phyloP scores from a whole-genome alignment of 2,113 vertebrate species.

The Prionailurus viverrinus region DNA sequence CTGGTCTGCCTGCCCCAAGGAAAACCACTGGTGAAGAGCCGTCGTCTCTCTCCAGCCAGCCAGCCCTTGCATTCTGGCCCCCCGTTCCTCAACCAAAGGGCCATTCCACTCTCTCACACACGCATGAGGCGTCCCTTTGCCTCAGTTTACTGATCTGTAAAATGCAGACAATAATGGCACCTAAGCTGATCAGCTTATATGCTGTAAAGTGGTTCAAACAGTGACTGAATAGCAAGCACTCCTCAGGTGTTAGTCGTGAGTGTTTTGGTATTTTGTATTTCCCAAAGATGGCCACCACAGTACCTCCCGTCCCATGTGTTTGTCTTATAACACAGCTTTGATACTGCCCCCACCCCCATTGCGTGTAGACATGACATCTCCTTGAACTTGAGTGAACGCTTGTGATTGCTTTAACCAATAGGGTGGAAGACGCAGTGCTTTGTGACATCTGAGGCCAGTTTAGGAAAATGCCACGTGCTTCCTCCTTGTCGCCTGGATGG shows the following conservation, averaged over 20 bases:
- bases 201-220: too few species aligned
- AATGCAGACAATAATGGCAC: background rate
- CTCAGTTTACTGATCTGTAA: background rate
- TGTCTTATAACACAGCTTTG: background rate
- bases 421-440: background rate
- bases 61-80: background rate
- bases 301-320: too few species aligned
- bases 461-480: fast-evolving
- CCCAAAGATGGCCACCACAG: background rate
- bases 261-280: background rate
- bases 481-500: background rate
- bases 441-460: background rate
- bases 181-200: background rate
- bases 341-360: background rate
- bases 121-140: background rate
- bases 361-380: background rate
- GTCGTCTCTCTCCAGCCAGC: background rate
- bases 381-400: background rate
- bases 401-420: background rate
- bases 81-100: background rate
- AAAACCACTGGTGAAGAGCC: background rate
- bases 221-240: too few species aligned
- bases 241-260: background rate
- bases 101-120: background rate
- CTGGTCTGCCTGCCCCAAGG: too few species aligned